These are phyloP conservation scores for Bicyclus anynana DNA, from an alignment of 1,140 invertebrate species.

Conservation along the genomic window DNA sequence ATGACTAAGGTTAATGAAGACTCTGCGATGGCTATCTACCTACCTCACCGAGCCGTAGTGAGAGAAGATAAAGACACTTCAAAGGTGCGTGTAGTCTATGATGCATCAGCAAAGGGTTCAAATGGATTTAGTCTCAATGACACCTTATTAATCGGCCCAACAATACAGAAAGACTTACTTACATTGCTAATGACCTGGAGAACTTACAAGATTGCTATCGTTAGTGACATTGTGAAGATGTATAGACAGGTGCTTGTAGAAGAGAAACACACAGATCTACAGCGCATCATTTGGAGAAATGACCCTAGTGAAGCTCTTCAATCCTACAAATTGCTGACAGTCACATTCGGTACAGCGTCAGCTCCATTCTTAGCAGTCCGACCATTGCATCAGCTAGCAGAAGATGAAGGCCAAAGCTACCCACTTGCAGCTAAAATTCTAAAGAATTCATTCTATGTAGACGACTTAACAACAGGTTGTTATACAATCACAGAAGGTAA, in stretches of 20 bases:
- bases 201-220: conserved; percentile 39
- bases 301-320: conserved; percentile 28
- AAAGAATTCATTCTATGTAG: conserved; percentile 43
- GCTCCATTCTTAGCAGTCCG: conserved; percentile 53
- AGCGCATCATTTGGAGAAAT: conserved; percentile 40
- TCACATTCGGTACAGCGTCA: conserved; percentile 46
- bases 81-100: conserved; percentile 23
- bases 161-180: conserved; percentile 55
- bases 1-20: conserved; percentile 6
- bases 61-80: conserved; percentile 24
- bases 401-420: conserved; percentile 30
- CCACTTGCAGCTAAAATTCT: conserved; percentile 22
- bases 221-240: conserved; percentile 61
- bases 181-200: conserved; percentile 53
- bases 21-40: conserved; percentile 6
- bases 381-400: conserved; percentile 40
- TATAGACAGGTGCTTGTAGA: conserved; percentile 41
- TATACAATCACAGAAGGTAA: conserved; percentile 22
- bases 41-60: conserved; percentile 30
- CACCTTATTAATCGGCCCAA: conserved; percentile 48
- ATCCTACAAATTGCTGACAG: conserved; percentile 19
- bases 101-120: conserved; percentile 18
- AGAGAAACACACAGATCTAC: conserved; percentile 26
- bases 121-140: conserved; percentile 44
- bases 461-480: conserved; percentile 42